Evolutionary conservation across 2,113 vertebrate species (phyloP).

Genomic region (Morphnarchus princeps): DNA sequence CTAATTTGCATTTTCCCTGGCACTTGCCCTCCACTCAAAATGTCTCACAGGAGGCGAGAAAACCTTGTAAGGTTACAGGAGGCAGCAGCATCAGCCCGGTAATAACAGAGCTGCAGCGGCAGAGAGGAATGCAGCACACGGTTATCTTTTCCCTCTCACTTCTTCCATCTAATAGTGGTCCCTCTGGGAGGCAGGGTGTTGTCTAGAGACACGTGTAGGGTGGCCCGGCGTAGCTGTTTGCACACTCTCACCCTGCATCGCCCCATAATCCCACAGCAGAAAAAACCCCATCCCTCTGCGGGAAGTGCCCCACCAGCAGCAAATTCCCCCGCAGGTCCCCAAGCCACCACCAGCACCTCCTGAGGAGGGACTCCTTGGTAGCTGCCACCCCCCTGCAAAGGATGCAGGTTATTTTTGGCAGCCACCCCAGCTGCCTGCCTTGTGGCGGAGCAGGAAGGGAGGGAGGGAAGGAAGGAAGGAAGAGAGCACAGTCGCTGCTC

Average conservation of each 20-base stretch:
- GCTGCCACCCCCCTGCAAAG: not conserved
- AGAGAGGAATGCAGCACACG: fast-evolving
- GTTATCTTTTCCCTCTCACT: not conserved
- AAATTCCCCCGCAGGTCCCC: not conserved
- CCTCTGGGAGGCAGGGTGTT: not conserved
- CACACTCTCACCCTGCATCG: not conserved
- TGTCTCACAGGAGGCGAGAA: not conserved
- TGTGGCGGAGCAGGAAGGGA: not conserved
- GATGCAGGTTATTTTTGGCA: not conserved
- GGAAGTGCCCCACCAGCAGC: not conserved
- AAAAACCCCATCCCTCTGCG: not conserved
- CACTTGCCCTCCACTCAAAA: not conserved
- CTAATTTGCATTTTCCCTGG: not conserved
- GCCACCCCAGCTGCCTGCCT: not conserved
- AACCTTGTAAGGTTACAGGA: not conserved
- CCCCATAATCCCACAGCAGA: fast-evolving
- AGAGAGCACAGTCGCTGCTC: not conserved
- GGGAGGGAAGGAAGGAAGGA: not conserved
- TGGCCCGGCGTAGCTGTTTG: not conserved
- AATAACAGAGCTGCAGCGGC: not conserved
- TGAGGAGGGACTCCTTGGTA: not conserved
- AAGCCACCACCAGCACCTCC: not conserved
- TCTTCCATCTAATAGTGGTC: not conserved
- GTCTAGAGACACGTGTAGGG: not conserved
- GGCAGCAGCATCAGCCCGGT: not conserved